These are phyloP conservation scores for Drosophila anomalata DNA, from an alignment of 2,888 invertebrate genomes.

Conservation along the genomic window DNA sequence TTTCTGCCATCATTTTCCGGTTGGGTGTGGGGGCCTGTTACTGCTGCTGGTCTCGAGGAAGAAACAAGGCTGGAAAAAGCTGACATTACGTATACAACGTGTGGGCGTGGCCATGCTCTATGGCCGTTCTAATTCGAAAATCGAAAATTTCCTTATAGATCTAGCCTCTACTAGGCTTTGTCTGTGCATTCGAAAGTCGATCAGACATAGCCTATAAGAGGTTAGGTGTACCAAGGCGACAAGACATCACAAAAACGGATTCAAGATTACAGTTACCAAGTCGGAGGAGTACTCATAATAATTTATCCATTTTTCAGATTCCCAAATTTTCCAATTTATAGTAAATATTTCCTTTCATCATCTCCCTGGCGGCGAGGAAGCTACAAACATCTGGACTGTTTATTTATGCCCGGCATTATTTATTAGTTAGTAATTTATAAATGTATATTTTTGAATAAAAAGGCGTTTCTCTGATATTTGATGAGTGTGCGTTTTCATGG, in stretches of 20 bases:
- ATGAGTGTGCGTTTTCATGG: slow-evolving; percentile 46
- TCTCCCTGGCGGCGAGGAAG: not conserved
- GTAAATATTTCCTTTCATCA: not conserved
- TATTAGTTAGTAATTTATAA: slow-evolving; percentile 43
- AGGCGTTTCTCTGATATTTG: slow-evolving; percentile 42
- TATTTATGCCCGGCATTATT: slow-evolving; percentile 11
- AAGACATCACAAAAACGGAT: slow-evolving; percentile 34
- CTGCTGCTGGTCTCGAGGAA: not conserved
- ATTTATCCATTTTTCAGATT: not conserved
- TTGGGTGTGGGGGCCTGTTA: slow-evolving; percentile 1
- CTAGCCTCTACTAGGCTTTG: slow-evolving; percentile 88
- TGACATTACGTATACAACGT: slow-evolving; percentile 1
- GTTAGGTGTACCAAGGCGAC: slow-evolving; percentile 85
- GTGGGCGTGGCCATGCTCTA: slow-evolving; percentile 24
- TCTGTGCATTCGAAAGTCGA: slow-evolving; percentile 83
- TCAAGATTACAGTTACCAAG: not conserved
- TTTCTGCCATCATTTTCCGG: slow-evolving; percentile 23
- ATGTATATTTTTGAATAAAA: slow-evolving; percentile 55
- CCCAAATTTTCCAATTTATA: not conserved
- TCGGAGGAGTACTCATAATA: not conserved
- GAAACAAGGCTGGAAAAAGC: not conserved
- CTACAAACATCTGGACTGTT: not conserved
- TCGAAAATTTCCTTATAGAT: slow-evolving; percentile 77
- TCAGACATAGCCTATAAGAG: slow-evolving; percentile 88
- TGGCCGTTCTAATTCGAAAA: slow-evolving; percentile 9